Conservation (phyloP, 2,113 vertebrate species). For the Dolichotis patagonum region DNA sequence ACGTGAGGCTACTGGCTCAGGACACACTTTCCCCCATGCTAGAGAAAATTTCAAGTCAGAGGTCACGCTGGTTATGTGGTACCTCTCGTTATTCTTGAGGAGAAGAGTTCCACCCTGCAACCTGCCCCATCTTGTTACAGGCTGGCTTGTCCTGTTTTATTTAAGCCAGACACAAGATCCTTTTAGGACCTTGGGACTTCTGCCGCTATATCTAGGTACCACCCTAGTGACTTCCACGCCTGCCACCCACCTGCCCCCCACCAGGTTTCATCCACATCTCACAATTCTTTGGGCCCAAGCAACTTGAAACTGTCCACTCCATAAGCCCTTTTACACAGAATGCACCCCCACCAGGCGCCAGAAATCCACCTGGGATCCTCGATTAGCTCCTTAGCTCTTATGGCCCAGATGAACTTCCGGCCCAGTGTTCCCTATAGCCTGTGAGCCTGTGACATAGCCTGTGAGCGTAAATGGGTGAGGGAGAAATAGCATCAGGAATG, state of each 20-base stretch:
- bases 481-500: conserved; percentile 22
- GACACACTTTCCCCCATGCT: neutral
- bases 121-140: neutral
- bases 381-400: neutral
- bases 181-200: neutral
- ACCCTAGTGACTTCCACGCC: neutral
- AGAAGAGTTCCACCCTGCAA: neutral
- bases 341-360: neutral
- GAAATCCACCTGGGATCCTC: neutral
- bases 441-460: neutral
- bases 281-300: neutral
- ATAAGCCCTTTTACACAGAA: neutral
- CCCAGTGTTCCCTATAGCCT: neutral
- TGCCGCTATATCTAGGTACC: neutral
- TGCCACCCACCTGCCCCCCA: neutral
- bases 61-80: neutral
- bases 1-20: neutral
- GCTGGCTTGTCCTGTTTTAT: neutral
- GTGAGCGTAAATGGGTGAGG: neutral
- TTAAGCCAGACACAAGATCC: neutral
- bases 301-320: neutral
- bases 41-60: neutral
- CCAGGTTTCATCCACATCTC: neutral
- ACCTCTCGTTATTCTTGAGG: neutral
- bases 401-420: neutral